Base-by-base conservation (phyloP, 1,140 invertebrate species). In the Drosophila pseudoananassae region DNA sequence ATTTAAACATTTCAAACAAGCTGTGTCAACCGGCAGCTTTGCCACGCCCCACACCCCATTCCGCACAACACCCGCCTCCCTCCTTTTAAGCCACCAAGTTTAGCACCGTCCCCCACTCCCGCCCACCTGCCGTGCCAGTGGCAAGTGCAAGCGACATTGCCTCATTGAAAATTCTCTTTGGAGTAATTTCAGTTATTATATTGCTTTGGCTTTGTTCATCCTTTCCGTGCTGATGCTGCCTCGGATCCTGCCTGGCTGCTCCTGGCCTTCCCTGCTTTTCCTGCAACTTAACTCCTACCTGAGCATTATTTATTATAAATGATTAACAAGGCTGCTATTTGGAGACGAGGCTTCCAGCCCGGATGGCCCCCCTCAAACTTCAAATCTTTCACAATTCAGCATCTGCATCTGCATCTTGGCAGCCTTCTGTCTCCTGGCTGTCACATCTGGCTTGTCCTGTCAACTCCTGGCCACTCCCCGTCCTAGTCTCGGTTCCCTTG, bases 181-280 rank as follows among this genome's bases (percentile, higher is more conserved):
- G 82, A 81, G 81, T 76, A 85, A 85, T 85, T 87, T 85, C 84
- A 87, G 81, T 85, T 85, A 85, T 85, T 87, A 87, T 87, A 84
- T 84, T 84, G 81, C 81, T 76, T 81, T 85, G 80, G 81, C 80
- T 84, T 84, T 83, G 79, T 83, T 84, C 61, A 55, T 63, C 65
- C 38, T 60, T 14, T 14, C 14, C 43, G 20, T 46, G 69, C 36
- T 65, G 50, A n/a, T 72, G 47, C 29, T 47, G 47, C 20, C 20
- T 53, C 17, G 31, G 46, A 50, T 56, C 56, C 61, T 76, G 66
- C 36, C 20, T 3, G 20, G 43, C 33, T 27, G 46, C 54, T 56
- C 56, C 61, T 76, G 66, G 61, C 56, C 43, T 47, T 68, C 58
- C 52, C 49, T 69, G n/a, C 38, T 5, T 40, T 8, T 15, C 40